Conservation (phyloP, 2,888 invertebrate species). For the Shargacucullia verbasci region DNA sequence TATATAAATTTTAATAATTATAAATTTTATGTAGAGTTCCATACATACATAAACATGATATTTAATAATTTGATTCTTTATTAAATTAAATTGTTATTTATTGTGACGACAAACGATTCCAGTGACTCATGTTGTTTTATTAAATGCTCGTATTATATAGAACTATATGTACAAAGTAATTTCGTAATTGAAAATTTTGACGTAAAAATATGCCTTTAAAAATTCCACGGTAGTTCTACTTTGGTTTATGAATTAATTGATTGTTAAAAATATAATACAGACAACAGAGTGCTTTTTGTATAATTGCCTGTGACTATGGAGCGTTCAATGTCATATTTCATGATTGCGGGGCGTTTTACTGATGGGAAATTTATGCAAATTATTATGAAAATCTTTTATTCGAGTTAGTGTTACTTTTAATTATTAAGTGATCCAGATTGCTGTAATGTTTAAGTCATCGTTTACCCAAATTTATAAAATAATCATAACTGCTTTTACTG, state of each 20-base stretch:
- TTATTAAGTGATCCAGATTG: no score
- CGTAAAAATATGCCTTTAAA: slow-evolving; percentile 24
- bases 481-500: no score
- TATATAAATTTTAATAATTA: slow-evolving; percentile 24
- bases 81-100: no score
- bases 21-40: slow-evolving; percentile 11
- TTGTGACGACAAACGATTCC: no score
- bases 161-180: slow-evolving; percentile 1
- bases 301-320: slow-evolving; percentile 65
- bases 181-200: slow-evolving; percentile 19
- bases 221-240: slow-evolving; percentile 45
- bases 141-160: neutral
- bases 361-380: slow-evolving; percentile 37
- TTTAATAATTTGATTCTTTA: no score
- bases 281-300: slow-evolving; percentile 70
- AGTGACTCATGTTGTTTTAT: no score
- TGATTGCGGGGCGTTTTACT: slow-evolving; percentile 32
- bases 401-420: slow-evolving; percentile 13
- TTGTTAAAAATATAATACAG: slow-evolving; percentile 62
- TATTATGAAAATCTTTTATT: slow-evolving; percentile 28
- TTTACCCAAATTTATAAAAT: no score
- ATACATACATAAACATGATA: neutral
- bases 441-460: no score
- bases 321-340: slow-evolving; percentile 52
- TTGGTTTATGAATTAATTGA: slow-evolving; percentile 63